Percentiles rank a stretch among this genome's conserved stretches.
Evolutionary conservation across 1,140 invertebrate species (phyloP).

Genomic region (Holcopasites calliopsidis): DNA sequence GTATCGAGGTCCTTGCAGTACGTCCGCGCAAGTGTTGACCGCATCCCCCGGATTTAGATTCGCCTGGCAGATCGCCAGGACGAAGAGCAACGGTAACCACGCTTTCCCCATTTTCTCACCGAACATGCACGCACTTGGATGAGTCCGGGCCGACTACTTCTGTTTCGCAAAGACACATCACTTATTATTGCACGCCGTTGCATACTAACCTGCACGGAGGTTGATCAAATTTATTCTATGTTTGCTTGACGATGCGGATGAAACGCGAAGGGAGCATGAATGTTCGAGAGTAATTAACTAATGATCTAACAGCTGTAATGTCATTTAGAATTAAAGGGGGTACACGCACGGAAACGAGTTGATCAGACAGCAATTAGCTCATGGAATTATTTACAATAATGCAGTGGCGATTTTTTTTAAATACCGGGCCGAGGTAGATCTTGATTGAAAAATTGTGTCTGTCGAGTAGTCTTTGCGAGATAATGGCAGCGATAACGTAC

Average conservation of each 20-base stretch:
- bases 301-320: too few relatives aligned
- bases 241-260: background rate
- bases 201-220: background rate
- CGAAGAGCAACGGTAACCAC: constrained; percentile 19
- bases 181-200: background rate
- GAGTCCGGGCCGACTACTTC: background rate
- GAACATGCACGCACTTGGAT: background rate
- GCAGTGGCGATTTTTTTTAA: too few relatives aligned
- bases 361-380: too few relatives aligned
- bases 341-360: too few relatives aligned
- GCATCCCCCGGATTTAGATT: background rate
- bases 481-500: constrained; percentile 28
- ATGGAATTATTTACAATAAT: too few relatives aligned
- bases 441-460: background rate
- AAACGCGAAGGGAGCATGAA: too few relatives aligned
- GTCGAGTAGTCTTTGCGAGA: too few relatives aligned
- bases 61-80: background rate
- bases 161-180: constrained; percentile 5
- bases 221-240: background rate
- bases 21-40: background rate
- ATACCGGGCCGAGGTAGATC: too few relatives aligned
- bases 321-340: too few relatives aligned
- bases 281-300: too few relatives aligned
- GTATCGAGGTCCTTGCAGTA: constrained; percentile 60
- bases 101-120: constrained; percentile 15